These are phyloP conservation scores for Ischnus inquisitorius DNA, from an alignment of 2,888 invertebrate species.

Conservation along the genomic window DNA sequence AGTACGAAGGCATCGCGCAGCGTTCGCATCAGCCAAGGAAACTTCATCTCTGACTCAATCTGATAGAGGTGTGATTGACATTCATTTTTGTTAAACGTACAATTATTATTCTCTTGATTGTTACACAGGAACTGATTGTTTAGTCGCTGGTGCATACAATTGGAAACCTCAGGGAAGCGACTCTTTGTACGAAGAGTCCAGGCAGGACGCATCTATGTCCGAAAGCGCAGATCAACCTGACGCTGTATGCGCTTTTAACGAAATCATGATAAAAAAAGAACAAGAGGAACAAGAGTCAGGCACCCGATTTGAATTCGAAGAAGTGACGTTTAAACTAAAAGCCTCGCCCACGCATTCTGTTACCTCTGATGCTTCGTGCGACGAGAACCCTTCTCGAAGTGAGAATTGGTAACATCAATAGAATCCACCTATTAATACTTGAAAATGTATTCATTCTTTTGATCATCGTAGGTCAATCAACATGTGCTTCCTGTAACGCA, in stretches of 20 bases:
- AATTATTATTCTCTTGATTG: neutral
- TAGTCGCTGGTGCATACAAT: neutral
- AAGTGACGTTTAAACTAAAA: conserved; percentile 34
- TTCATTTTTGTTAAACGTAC: neutral
- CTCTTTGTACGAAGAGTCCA: conserved; percentile 15
- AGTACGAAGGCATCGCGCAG: conserved; percentile 26
- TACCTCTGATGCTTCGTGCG: conserved; percentile 14
- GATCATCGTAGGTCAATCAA: neutral
- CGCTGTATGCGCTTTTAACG: neutral
- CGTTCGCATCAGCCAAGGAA: neutral
- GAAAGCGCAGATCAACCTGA: neutral
- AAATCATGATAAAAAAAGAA: conserved; percentile 13
- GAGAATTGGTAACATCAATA: neutral
- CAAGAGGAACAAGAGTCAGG: conserved; percentile 4
- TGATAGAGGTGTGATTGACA: neutral
- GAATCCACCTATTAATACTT: neutral
- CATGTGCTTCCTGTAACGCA: neutral
- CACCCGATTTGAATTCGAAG: conserved; percentile 30
- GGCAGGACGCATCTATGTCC: neutral
- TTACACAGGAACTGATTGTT: neutral
- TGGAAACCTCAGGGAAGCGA: neutral
- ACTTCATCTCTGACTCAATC: neutral
- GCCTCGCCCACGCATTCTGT: conserved; percentile 30
- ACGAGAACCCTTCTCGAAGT: conserved; percentile 2
- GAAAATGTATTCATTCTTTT: neutral